Evolutionary conservation across 2,797 vertebrate genomes (phyloP).

Genomic region (Bradypodion ventrale): DNA sequence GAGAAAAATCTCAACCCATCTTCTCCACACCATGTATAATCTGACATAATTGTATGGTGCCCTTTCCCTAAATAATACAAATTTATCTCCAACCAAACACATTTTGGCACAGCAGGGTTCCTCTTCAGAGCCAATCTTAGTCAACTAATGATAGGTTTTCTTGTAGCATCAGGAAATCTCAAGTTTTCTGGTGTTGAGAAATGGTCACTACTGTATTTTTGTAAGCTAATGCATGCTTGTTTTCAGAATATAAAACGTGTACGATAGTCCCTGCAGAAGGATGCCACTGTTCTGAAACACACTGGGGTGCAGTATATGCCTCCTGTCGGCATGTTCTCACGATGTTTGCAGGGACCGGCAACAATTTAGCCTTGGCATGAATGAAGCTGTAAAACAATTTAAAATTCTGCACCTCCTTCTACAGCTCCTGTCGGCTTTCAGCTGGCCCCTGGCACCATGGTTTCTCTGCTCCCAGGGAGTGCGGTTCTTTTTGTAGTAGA

Average conservation of each 20-base stretch:
- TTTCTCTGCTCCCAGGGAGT: too few relatives aligned
- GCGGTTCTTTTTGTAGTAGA: too few relatives aligned
- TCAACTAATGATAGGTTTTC: not conserved
- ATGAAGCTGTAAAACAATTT: too few relatives aligned
- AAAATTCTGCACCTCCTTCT: too few relatives aligned
- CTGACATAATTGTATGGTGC: not conserved
- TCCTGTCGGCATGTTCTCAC: not conserved
- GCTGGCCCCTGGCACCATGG: too few relatives aligned
- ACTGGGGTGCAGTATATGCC: not conserved
- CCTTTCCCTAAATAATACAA: not conserved
- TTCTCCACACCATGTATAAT: not conserved
- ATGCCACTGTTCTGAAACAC: not conserved
- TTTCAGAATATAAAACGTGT: too few relatives aligned
- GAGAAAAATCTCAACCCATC: not conserved
- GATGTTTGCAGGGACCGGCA: too few relatives aligned
- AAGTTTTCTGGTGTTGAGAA: not conserved
- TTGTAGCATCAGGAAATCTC: not conserved
- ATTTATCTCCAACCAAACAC: not conserved
- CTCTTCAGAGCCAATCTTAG: not conserved
- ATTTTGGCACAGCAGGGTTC: not conserved
- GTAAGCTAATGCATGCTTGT: not conserved
- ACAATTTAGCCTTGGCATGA: too few relatives aligned
- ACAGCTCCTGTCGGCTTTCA: too few relatives aligned
- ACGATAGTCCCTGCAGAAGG: not conserved
- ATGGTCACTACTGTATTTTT: not conserved